Percentiles rank a stretch among this genome's conserved stretches.
phyloP scores from a whole-genome alignment of 2,113 vertebrate species.

The human region GRCh38 chr14:76179001-76179500 shows the following conservation, averaged over 20 bases:
- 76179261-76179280: background rate
- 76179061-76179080: background rate
- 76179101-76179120: background rate
- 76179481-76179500: background rate
- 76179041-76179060: background rate
- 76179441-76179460: background rate
- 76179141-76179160: constrained; percentile 1
- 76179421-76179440: background rate
- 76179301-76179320: background rate
- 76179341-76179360: background rate
- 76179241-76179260: background rate
- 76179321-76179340: background rate
- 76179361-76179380: background rate
- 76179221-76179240: background rate
- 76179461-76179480: background rate
- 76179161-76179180: background rate
- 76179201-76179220: background rate
- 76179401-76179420: background rate
- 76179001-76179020: constrained; percentile 1
- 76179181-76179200: background rate
- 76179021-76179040: background rate
- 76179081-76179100: background rate
- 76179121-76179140: background rate
- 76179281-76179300: background rate
- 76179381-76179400: background rate